Evolutionary conservation across 2,888 invertebrate species (phyloP).

Genomic region (Dryocosmus kuriphilus): DNA sequence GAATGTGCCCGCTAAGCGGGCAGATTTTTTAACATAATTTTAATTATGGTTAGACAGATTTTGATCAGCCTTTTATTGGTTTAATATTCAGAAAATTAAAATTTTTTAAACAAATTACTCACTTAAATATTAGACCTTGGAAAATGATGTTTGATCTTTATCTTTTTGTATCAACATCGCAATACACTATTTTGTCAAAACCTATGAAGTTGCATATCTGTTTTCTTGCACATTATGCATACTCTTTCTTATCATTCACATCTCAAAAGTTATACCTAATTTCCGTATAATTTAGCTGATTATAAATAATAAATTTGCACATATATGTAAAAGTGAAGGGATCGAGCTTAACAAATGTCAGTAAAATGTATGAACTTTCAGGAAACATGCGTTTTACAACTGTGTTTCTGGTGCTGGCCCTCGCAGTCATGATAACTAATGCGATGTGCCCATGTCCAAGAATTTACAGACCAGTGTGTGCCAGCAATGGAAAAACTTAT

Average conservation of each 20-base stretch:
- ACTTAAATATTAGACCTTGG: too few species aligned
- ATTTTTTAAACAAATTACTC: too few species aligned
- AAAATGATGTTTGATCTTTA: too few species aligned
- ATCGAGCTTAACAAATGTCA: neutral
- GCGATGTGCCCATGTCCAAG: constrained; percentile 6
- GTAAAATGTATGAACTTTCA: neutral
- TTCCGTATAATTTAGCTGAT: neutral
- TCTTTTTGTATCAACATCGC: too few species aligned
- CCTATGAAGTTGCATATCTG: neutral
- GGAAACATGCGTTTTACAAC: constrained; percentile 20
- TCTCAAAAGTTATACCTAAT: neutral
- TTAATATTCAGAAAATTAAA: too few species aligned
- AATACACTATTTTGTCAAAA: neutral
- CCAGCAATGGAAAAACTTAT: constrained; percentile 10
- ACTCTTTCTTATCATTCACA: neutral
- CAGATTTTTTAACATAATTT: too few species aligned
- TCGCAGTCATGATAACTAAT: neutral
- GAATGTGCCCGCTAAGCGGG: too few species aligned
- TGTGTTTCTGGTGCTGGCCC: neutral
- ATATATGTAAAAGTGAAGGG: neutral
- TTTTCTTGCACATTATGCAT: neutral
- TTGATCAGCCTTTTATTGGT: too few species aligned
- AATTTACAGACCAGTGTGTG: neutral
- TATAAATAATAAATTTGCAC: neutral
- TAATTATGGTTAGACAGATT: too few species aligned